Evolutionary conservation across 2,888 invertebrate species (phyloP), one percentile per base, ranked within the genome.

Genomic region (Sphaerophoria rueppellii): DNA sequence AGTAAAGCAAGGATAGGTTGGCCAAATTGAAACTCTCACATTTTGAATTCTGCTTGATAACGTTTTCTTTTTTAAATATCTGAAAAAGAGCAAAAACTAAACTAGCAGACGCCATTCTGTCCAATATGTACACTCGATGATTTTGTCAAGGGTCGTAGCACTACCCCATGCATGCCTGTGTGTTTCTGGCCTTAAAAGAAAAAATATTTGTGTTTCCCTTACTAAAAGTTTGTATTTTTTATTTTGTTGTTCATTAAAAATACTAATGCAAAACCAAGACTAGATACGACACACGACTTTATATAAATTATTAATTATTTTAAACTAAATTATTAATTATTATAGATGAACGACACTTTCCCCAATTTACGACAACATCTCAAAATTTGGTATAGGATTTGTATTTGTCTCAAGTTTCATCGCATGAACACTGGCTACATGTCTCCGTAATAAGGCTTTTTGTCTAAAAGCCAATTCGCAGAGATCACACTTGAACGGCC

Each of bases 401-500:
- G n/a, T 14, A 37, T 50, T 16, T 16, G 48, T 37, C 16, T 65
- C 50, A 65, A 14, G 12, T 11, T 24, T 60, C 40, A n/a, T 48
- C 46, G 50, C 69, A 24, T 83, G 83, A 7, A 52, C 81, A 32
- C 34, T 70, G 40, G 70, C 55, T 4, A 85, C 63, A 34, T 85
- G 85, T 48, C 81, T 48, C 7, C 60, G 72, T 0, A 85, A 32
- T 12, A 81, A 12, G 34, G 73, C 85, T 12, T 54, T 81, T 34
- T 85, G 85, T 12, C 85, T 16, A 32, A 85, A 85, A 3, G 48
- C 85, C 1, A 58, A 46, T 34, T 85, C 85, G 43, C 85, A 85
- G n/a, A 85, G 77, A 46, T 85, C 85, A 46, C 85, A 85, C 9
- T 85, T 85, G 48, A 81, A 85, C n/a, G 85, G 85, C 32, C 81